phyloP scores from a whole-genome alignment of 2,888 invertebrate genomes.

The Gastracanthus pulcherrimus region DNA sequence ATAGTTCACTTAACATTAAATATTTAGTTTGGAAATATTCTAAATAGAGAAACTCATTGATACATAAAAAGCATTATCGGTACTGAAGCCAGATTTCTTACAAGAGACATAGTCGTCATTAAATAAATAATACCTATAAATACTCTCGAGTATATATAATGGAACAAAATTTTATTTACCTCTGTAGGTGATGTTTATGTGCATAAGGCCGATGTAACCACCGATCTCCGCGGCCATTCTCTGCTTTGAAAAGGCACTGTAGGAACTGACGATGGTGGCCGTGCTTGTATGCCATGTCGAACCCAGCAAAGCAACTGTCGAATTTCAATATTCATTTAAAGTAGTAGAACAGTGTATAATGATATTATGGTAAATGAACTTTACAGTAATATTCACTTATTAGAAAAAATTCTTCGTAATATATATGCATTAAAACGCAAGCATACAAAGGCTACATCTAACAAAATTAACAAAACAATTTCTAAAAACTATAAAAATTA shows the following conservation, averaged over 20 bases:
- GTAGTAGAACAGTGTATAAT: too few species aligned
- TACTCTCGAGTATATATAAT: not conserved
- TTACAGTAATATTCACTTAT: too few species aligned
- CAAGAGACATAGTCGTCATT: too few species aligned
- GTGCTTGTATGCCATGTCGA: slow-evolving; percentile 96
- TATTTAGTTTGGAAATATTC: too few species aligned
- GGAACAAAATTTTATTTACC: slow-evolving; percentile 80
- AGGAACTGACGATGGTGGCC: slow-evolving; percentile 89
- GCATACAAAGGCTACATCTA: not conserved
- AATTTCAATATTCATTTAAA: not conserved
- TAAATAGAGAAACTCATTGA: too few species aligned
- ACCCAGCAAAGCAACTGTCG: slow-evolving; percentile 85
- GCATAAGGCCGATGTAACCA: slow-evolving; percentile 94
- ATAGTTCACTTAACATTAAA: too few species aligned
- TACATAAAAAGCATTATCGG: too few species aligned
- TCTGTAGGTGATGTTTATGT: slow-evolving; percentile 96
- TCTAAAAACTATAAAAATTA: not conserved
- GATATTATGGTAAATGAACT: too few species aligned
- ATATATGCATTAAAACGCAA: too few species aligned
- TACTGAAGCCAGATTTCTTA: too few species aligned
- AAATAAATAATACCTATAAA: not conserved
- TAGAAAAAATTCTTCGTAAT: not conserved
- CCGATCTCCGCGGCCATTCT: slow-evolving; percentile 93
- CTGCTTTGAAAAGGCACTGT: slow-evolving; percentile 94
- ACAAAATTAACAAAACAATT: not conserved